Conservation (phyloP, 2,113 vertebrate species). For the Neofelis nebulosa region DNA sequence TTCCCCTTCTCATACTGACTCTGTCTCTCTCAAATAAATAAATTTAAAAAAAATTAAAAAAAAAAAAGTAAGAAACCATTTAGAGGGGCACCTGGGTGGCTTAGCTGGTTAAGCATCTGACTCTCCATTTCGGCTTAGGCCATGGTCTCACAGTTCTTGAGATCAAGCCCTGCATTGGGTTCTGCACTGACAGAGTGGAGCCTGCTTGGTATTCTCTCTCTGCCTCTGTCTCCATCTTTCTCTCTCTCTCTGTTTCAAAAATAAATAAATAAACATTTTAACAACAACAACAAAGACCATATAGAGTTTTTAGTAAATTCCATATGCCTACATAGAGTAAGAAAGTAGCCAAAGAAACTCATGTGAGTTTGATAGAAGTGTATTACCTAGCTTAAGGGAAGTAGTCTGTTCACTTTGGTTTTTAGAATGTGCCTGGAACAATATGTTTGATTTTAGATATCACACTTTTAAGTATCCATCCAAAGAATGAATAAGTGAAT, state of each 20-base stretch:
- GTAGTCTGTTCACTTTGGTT: not conserved
- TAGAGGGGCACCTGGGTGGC: not conserved
- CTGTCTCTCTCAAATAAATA: not conserved
- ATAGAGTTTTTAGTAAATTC: slow-evolving; percentile 1
- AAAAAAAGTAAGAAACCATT: not conserved
- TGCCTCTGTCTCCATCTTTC: not conserved
- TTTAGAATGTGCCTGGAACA: not conserved
- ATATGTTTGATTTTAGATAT: not conserved
- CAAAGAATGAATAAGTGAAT: slow-evolving; percentile 13
- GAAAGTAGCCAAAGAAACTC: slow-evolving; percentile 7
- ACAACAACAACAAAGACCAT: not conserved
- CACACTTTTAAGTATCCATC: not conserved
- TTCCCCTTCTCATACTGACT: not conserved
- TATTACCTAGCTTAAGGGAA: not conserved
- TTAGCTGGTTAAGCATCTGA: not conserved
- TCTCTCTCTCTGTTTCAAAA: not conserved
- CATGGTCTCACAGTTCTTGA: not conserved
- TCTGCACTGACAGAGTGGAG: not conserved
- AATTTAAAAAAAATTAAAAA: too few species aligned
- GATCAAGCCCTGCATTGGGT: not conserved
- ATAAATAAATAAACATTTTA: too few species aligned
- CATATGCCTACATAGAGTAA: not conserved
- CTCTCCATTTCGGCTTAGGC: not conserved
- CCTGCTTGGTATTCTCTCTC: not conserved
- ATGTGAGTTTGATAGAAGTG: not conserved